phyloP scores from a whole-genome alignment of 1,140 invertebrate genomes.

The Drosophila mayri region DNA sequence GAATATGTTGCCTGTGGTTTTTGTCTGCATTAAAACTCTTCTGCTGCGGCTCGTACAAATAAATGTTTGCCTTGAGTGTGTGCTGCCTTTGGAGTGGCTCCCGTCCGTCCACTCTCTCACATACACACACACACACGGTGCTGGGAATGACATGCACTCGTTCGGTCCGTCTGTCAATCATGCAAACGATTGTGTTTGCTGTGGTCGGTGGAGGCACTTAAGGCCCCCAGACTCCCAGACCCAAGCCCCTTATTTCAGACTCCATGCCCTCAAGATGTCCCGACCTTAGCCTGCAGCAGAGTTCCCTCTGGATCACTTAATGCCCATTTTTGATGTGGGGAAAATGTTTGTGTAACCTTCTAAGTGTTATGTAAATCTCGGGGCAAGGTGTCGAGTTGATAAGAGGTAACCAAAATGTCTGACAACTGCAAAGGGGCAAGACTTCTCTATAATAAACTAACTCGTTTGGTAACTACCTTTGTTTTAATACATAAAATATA shows the following conservation, averaged over 20 bases:
- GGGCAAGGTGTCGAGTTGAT: conserved; percentile 20
- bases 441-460: not conserved
- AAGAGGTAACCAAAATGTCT: not conserved
- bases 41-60: conserved; percentile 36
- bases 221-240: conserved; percentile 17
- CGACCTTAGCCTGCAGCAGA: conserved; percentile 8
- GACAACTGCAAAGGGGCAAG: not conserved
- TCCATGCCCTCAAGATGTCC: conserved; percentile 9
- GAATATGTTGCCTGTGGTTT: conserved; percentile 19
- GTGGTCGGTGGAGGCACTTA: conserved; percentile 33
- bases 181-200: conserved; percentile 39
- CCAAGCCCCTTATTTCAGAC: not conserved
- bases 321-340: conserved; percentile 30
- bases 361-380: conserved; percentile 27
- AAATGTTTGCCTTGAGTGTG: conserved; percentile 48
- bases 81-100: conserved; percentile 55
- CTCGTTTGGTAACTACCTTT: not conserved
- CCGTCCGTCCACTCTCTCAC: conserved; percentile 13
- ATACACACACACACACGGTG: conserved; percentile 10
- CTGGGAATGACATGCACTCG: conserved; percentile 63
- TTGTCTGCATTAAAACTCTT: conserved; percentile 16
- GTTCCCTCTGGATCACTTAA: conserved; percentile 17
- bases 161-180: conserved; percentile 64
- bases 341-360: conserved; percentile 28
- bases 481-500: not conserved